Evolutionary conservation across 2,797 vertebrate species (phyloP).

Genomic region (Allobates femoralis): DNA sequence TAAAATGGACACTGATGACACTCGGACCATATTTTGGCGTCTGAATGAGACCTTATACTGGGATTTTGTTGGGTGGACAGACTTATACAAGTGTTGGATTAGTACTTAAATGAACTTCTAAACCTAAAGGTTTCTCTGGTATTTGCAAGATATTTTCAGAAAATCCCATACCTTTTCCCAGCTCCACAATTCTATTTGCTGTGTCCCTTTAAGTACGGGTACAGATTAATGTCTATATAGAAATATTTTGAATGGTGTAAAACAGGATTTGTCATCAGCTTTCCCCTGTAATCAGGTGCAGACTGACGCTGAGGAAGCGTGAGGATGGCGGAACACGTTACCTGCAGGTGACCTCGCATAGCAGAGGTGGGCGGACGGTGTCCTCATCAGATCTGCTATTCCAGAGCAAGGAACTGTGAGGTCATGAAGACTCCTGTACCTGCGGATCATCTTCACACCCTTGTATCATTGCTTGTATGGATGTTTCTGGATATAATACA

Average conservation of each 20-base stretch:
- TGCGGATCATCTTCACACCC: background rate
- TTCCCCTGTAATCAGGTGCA: background rate
- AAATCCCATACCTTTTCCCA: no score
- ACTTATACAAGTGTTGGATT: no score
- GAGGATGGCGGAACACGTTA: background rate
- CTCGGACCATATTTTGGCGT: no score
- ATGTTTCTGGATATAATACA: background rate
- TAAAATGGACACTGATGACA: no score
- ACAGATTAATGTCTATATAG: background rate
- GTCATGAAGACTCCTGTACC: background rate
- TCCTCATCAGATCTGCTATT: background rate
- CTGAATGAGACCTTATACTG: no score
- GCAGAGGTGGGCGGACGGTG: background rate
- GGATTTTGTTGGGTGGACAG: no score
- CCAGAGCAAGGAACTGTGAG: background rate
- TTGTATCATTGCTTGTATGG: background rate
- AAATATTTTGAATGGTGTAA: background rate
- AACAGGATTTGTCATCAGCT: background rate
- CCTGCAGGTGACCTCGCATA: background rate
- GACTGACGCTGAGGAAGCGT: background rate
- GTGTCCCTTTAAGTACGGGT: background rate
- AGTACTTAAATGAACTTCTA: no score
- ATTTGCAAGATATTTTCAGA: no score
- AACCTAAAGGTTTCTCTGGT: no score
- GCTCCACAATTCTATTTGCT: no score